Base-by-base conservation (phyloP, 2,888 invertebrate genomes). In the Periphyllus acericola region DNA sequence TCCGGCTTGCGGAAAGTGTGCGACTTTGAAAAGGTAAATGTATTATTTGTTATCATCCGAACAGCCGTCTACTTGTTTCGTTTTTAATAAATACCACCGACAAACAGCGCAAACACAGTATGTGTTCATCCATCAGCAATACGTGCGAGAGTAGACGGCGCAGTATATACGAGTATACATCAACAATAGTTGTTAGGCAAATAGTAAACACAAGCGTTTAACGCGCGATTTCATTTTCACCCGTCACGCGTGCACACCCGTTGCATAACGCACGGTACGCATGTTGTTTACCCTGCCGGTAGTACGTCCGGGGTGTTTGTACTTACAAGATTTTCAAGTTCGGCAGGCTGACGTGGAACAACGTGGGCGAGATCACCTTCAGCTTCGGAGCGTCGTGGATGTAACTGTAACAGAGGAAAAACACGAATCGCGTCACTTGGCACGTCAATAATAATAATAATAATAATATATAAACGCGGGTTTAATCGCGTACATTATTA, bases 301-400 rank as follows among this genome's bases (percentile, higher is more conserved):
- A 8, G n/a, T 68, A 11, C 68, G 68, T 25, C 5, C 29, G 11
- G 11, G n/a, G 29, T 29, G 25, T 9, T 1, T 25, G 66, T 71
- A 87, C 87, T 87, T 46, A 87, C 87, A 87, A 46, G 9, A 87
- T 81, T 75, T 81, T 74, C 32, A 87, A 34, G 8, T 11, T 87
- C 5, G 81, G 87, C 34, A 87, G 40, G 32, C 36, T 1, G 11
- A 87, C 87, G 25, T 81, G 0, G 29, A 87, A 87, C 34, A 87
- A n/a, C 19, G 66, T 32, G n/a, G 74, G n/a, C 6, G 87, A 80
- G 46, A 87, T 81, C 32, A 46, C n/a, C 34, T 74, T 80, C 3
- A 87, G 66, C 19, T 81, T 80, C 40, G 87, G 87, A 25, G 81
- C 87, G 0, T 6, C 29, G 9, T 40, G 55, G n/a, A 87, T 87